Percentiles rank a stretch among this genome's conserved stretches.
Evolutionary conservation across 2,113 vertebrate genomes (phyloP).

Genomic region (Nanger granti): DNA sequence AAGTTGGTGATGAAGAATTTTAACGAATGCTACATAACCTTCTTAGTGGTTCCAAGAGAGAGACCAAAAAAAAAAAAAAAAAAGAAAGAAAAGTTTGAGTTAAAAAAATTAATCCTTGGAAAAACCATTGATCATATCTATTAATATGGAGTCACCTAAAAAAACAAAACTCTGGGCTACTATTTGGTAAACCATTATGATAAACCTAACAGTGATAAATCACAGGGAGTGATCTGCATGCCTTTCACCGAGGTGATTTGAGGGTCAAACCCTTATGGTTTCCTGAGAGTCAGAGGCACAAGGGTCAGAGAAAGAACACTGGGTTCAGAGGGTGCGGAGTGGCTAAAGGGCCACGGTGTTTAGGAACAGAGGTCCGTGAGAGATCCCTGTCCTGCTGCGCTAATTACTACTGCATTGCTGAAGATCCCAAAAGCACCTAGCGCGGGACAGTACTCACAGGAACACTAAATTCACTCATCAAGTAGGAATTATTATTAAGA

Average conservation of each 20-base stretch:
- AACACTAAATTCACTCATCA: neutral
- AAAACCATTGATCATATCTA: neutral
- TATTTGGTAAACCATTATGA: neutral
- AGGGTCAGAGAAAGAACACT: neutral
- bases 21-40: neutral
- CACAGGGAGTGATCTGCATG: neutral
- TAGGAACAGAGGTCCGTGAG: neutral
- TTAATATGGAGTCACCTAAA: neutral
- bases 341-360: neutral
- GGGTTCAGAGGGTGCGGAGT: neutral
- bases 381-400: accelerated
- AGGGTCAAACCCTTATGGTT: neutral
- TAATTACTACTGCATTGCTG: neutral
- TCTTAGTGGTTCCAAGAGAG: neutral
- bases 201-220: neutral
- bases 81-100: neutral
- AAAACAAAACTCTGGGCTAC: neutral
- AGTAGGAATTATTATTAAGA: neutral
- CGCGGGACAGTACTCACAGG: neutral
- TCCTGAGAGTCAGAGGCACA: neutral
- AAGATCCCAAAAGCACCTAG: neutral
- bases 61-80: neutral
- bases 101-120: constrained; percentile 1
- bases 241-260: neutral
- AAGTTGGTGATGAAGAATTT: neutral